Percentiles rank a stretch among this genome's conserved stretches.
These are phyloP conservation scores for Lethenteron camtschaticum DNA, from an alignment of 2,113 vertebrate species.

Conservation along the genomic window DNA sequence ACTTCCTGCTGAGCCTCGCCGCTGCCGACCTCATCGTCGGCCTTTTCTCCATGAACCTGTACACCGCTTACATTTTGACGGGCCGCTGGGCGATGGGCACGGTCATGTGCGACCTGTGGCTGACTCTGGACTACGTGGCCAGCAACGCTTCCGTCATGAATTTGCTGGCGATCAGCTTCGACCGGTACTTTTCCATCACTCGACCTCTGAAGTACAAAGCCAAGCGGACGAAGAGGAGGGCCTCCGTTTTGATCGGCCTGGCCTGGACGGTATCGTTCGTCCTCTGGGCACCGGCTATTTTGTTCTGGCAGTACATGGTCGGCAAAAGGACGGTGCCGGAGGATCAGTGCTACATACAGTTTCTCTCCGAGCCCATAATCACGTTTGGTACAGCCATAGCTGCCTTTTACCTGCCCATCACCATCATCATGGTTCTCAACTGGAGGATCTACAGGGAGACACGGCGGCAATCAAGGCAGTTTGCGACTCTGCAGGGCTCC, in stretches of 20 bases:
- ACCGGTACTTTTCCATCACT: conserved; percentile 91
- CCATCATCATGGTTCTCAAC: conserved; percentile 91
- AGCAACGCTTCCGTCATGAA: conserved; percentile 98
- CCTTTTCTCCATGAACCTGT: conserved; percentile 93
- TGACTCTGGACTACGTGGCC: conserved; percentile 83
- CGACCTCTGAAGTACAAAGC: conserved; percentile 80
- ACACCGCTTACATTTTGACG: conserved; percentile 87
- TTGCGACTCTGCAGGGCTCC: conserved; percentile 72
- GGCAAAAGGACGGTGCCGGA: conserved; percentile 21
- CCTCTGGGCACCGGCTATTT: conserved; percentile 83
- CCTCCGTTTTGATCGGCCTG: conserved; percentile 75
- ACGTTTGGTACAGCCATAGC: conserved; percentile 91
- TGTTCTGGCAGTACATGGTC: conserved; percentile 94
- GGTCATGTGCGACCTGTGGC: conserved; percentile 78
- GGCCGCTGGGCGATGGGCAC: conserved; percentile 81
- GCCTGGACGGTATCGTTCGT: conserved; percentile 84
- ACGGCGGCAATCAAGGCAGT: conserved; percentile 71
- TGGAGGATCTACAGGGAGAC: conserved; percentile 95
- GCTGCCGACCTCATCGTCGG: conserved; percentile 93
- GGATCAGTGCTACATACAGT: conserved; percentile 89
- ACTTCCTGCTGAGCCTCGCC: conserved; percentile 79
- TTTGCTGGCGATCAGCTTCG: conserved; percentile 85
- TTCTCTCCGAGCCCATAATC: conserved; percentile 82
- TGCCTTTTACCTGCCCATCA: conserved; percentile 86
- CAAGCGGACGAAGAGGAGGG: conserved; percentile 70